A percentile compares a stretch with the other conserved stretches of the same genome.
phyloP scores from a whole-genome alignment of 2,113 vertebrate species.

The Lethenteron reissneri region DNA sequence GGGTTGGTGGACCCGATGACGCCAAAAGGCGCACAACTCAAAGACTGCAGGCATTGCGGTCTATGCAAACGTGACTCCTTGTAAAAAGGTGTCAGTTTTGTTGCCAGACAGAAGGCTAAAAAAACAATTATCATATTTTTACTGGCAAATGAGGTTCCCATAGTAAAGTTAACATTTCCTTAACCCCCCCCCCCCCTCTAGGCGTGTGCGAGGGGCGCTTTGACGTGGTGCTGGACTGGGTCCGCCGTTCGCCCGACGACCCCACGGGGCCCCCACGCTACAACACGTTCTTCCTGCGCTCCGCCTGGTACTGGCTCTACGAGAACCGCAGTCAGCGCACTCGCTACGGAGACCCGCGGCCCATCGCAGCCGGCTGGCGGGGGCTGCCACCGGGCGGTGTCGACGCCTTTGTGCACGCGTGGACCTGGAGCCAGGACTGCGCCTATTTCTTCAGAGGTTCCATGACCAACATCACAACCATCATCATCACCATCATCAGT shows the following conservation, averaged over 20 bases:
- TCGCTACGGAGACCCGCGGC: conserved; percentile 36
- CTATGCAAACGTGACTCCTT: too few species aligned
- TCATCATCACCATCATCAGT: too few species aligned
- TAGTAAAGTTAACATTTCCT: too few species aligned
- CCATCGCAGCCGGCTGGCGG: conserved; percentile 30
- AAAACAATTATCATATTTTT: too few species aligned
- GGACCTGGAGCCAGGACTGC: conserved; percentile 28
- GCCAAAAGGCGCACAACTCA: too few species aligned
- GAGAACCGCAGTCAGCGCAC: conserved; percentile 51
- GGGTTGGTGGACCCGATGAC: too few species aligned
- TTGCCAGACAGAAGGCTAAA: too few species aligned
- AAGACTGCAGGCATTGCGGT: too few species aligned
- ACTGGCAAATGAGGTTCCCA: too few species aligned
- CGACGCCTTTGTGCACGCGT: conserved; percentile 41
- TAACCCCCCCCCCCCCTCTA: conserved; percentile 11
- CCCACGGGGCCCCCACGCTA: conserved; percentile 26
- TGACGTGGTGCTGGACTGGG: conserved; percentile 42
- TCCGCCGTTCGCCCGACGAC: conserved; percentile 26
- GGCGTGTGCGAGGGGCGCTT: conserved; percentile 37
- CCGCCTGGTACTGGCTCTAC: conserved; percentile 54
- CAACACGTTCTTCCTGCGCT: conserved; percentile 48
- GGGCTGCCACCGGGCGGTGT: conserved; percentile 30
- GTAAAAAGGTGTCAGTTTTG: too few species aligned
- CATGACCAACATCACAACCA: too few species aligned
- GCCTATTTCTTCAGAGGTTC: conserved; percentile 49